Base-by-base conservation (phyloP, 1,140 invertebrate genomes). In the Neotoxoptera formosana region DNA sequence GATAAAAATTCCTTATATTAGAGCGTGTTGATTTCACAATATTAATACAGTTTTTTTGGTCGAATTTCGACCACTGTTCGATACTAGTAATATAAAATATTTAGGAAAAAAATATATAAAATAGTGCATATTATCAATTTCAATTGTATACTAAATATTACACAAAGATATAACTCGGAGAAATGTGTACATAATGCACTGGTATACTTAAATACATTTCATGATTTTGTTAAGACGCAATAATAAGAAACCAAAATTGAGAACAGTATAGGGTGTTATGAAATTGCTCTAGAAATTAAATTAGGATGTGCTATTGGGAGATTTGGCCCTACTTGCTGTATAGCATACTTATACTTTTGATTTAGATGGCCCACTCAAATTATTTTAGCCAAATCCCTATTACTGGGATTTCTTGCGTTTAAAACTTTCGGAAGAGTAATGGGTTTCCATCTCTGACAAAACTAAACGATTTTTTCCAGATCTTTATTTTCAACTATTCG, bases 391-490 rank as follows among this genome's bases (percentile, higher is more conserved):
- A 56, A 41, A 56, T 60, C 51, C 34, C 17, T 56, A 41, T 25
- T 34, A 41, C n/a, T 34, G 21, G 48, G 34, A 90, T 90, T 90
- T 56, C 6, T 34, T 60, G 60, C 88, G 23, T 56, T 90, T 41
- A 41, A 41, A 90, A 90, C 48, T 56, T 90, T 90, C 7, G 34
- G 88, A 56, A 56, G 51, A 90, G 88, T 90, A 90, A 90, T 90
- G 88, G 25, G 51, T 53, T 90, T 41, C 11, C 25, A 23, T 90
- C 51, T 41, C 48, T 41, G 34, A 90, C 34, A 56, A 90, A 90
- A 90, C 8, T 60, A 56, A 90, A 60, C 34, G 34, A 23, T 60
- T 41, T 90, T 41, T 7, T 14, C 34, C 51, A 7, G 34, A 30
- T 56, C 88, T 60, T 60, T 9, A 56, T 90, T 90, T 90, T 41